These are phyloP conservation scores for Phodopus roborovskii DNA, from an alignment of 2,113 vertebrate genomes.

Conservation along the genomic window DNA sequence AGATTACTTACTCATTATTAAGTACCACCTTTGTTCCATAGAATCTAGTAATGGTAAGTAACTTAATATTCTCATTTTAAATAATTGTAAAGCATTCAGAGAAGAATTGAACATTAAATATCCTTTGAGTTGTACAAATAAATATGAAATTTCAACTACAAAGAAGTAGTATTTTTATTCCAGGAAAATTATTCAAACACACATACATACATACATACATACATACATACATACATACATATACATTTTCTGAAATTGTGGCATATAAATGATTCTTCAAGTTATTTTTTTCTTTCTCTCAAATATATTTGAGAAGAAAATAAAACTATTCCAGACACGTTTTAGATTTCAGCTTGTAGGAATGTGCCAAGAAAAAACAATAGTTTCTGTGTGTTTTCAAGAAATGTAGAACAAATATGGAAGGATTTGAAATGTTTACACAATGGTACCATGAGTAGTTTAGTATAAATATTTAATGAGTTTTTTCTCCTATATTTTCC, in stretches of 20 bases:
- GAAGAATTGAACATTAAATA: conserved; percentile 19
- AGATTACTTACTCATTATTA: neutral
- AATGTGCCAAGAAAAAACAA: neutral
- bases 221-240: neutral
- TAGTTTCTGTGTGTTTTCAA: neutral
- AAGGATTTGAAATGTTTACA: neutral
- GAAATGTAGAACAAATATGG: neutral
- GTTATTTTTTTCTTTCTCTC: neutral
- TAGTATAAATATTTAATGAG: neutral
- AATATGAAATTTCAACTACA: neutral
- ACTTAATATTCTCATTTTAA: neutral
- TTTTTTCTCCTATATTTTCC: neutral
- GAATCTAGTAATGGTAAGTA: neutral
- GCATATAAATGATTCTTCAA: neutral
- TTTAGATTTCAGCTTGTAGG: conserved; percentile 33
- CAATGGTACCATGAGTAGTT: neutral
- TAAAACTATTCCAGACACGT: neutral
- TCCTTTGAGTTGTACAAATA: neutral
- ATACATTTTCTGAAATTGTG: neutral
- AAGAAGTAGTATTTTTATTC: neutral
- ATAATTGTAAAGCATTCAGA: neutral
- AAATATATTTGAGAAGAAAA: neutral
- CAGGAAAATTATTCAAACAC: neutral
- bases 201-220: no score
- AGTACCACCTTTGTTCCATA: neutral